These are phyloP conservation scores for Ichneumon xanthorius DNA, from an alignment of 2,888 invertebrate species.

Conservation along the genomic window DNA sequence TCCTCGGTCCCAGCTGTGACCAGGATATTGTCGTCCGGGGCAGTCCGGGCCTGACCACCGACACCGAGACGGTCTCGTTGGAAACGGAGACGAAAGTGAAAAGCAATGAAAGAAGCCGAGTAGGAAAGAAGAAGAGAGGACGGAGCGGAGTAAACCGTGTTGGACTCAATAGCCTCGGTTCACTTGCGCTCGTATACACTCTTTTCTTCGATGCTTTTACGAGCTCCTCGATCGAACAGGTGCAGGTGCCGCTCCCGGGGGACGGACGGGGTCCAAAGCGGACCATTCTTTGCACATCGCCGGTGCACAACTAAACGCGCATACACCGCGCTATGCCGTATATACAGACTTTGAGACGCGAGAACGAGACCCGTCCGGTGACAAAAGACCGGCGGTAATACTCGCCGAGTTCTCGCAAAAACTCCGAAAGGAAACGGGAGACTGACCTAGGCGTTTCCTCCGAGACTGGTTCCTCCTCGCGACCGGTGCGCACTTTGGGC, in stretches of 20 bases:
- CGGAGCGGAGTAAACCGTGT: background rate
- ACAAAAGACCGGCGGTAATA: slow-evolving; percentile 64
- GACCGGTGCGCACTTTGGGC: background rate
- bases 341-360: slow-evolving; percentile 1
- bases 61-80: slow-evolving; percentile 32
- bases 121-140: background rate
- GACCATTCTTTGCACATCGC: slow-evolving; percentile 53
- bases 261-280: slow-evolving; percentile 55
- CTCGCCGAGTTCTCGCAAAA: slow-evolving; percentile 57
- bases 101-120: slow-evolving; percentile 8
- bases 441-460: slow-evolving; percentile 59
- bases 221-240: slow-evolving; percentile 79
- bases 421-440: slow-evolving; percentile 51
- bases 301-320: slow-evolving; percentile 13
- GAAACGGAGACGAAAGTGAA: slow-evolving; percentile 15
- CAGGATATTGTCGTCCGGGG: background rate
- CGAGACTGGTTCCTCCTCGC: slow-evolving; percentile 35
- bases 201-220: slow-evolving; percentile 72
- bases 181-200: slow-evolving; percentile 37
- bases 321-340: background rate
- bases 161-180: slow-evolving; percentile 14
- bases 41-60: slow-evolving; percentile 12
- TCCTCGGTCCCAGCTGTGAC: slow-evolving; percentile 15
- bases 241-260: slow-evolving; percentile 68
- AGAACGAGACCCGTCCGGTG: slow-evolving; percentile 47